Evolutionary conservation across 2,888 invertebrate genomes (phyloP), one percentile per base, ranked within the genome.

Genomic region (Tenthredo distinguenda): DNA sequence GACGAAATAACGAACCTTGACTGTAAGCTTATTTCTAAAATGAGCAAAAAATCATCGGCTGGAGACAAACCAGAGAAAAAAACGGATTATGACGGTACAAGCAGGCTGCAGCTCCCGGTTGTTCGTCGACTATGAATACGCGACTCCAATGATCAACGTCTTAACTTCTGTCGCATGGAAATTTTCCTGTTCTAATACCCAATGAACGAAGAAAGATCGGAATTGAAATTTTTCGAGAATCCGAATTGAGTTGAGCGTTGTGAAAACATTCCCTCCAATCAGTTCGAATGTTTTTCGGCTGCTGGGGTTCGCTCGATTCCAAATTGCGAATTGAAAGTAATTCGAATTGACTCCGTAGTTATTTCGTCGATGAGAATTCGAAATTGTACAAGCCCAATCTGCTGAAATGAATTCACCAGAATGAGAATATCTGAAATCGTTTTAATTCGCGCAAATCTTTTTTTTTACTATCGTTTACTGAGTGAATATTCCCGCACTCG

Each of bases 1-100:
- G 81, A 81, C 62, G 81, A 62, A 34, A 62, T 81, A 62, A 81
- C 81, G 81, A 81, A 81, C 37, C 81, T 81, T 81, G 81, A 81
- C 81, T 81, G 79, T 31, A 37, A 62, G 81, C 31, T 81, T 81
- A 58, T 58, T 81, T 62, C 81, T 81, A 12, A 5, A 31, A 12
- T n/a, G 62, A 18, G 77, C 26, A 77, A 77, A 77, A 77, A 77
- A 31, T 55, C 12, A 15, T 74, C 72, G 40, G n/a, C 34, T 15
- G 1, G 18, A 34, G 55, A 77, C 55, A 10, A 77, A n/a, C 34
- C 9, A 10, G 15, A 18, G 55, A 77, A 77, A 72, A 77, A 77
- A 47, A 77, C 26, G 76, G 76, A 50, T 77, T 77, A 77, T 50
- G 47, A n/a, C 31, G 76, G 76, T 50, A 50, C 15, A 18, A 31